These are phyloP conservation scores for Macrosiphum euphorbiae DNA, from an alignment of 2,888 invertebrate species.

Conservation along the genomic window DNA sequence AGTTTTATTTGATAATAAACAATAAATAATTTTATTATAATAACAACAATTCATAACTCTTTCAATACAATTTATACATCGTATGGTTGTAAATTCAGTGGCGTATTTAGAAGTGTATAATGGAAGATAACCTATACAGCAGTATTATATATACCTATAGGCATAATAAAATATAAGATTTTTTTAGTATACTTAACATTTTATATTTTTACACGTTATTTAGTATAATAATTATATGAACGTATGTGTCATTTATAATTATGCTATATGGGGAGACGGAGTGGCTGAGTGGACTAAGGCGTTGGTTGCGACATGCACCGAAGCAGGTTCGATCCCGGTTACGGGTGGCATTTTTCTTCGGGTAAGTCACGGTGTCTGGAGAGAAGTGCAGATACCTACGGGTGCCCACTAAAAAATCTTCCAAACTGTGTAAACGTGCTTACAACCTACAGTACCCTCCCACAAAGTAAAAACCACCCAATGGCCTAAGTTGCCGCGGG, in stretches of 20 bases:
- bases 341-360: no score
- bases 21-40: slow-evolving; percentile 21
- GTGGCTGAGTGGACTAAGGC: no score
- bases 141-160: background rate
- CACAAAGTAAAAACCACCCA: no score
- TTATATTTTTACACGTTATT: background rate
- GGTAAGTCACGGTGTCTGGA: no score
- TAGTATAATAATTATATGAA: background rate
- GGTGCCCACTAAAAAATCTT: no score
- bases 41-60: slow-evolving; percentile 24
- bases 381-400: no score
- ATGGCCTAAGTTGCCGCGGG: no score
- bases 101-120: slow-evolving; percentile 1
- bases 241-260: background rate
- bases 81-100: background rate
- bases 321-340: no score
- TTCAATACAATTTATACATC: background rate
- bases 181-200: background rate
- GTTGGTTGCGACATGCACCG: no score
- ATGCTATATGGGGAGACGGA: no score
- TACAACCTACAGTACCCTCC: no score
- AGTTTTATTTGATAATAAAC: slow-evolving; percentile 32
- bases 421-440: no score
- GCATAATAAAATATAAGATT: background rate
- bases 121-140: background rate